Evolutionary conservation across 2,797 vertebrate species (phyloP).

Genomic region (Galagoides demidoff): DNA sequence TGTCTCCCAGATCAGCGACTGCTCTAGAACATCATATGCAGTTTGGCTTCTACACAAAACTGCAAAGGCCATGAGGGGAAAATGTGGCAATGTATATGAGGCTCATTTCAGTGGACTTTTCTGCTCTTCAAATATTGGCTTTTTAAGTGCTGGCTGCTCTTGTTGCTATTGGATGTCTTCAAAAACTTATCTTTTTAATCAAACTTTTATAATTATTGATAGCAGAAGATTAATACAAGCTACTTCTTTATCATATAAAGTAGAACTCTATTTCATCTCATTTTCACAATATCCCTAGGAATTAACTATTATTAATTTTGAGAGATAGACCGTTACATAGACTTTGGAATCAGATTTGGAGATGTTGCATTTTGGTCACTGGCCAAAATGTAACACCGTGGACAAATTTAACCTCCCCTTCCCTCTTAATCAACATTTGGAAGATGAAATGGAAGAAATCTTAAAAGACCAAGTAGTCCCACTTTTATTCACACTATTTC

Average conservation of each 20-base stretch:
- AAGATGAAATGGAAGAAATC: not conserved
- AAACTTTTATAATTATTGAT: not conserved
- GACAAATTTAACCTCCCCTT: not conserved
- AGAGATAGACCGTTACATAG: not conserved
- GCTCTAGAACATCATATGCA: not conserved
- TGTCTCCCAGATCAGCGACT: not conserved
- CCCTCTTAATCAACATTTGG: slow-evolving; percentile 14
- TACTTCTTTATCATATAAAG: not conserved
- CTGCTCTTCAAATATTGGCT: not conserved
- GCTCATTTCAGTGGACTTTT: not conserved
- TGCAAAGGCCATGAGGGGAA: not conserved
- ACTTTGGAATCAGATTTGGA: not conserved
- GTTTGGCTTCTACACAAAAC: not conserved
- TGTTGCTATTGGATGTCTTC: not conserved
- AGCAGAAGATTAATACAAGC: not conserved
- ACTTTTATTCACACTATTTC: slow-evolving; percentile 36
- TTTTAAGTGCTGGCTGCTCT: not conserved
- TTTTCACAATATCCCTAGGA: not conserved
- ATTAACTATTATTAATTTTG: not conserved
- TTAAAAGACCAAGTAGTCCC: slow-evolving; percentile 14
- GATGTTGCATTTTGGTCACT: slow-evolving; percentile 8
- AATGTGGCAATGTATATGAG: not conserved
- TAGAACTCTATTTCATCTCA: slow-evolving; percentile 2
- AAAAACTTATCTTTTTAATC: not conserved
- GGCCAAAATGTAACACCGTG: not conserved